Evolutionary conservation across 2,113 vertebrate genomes (phyloP), one percentile per base, ranked within the genome.

Genomic region (Perca flavescens): DNA sequence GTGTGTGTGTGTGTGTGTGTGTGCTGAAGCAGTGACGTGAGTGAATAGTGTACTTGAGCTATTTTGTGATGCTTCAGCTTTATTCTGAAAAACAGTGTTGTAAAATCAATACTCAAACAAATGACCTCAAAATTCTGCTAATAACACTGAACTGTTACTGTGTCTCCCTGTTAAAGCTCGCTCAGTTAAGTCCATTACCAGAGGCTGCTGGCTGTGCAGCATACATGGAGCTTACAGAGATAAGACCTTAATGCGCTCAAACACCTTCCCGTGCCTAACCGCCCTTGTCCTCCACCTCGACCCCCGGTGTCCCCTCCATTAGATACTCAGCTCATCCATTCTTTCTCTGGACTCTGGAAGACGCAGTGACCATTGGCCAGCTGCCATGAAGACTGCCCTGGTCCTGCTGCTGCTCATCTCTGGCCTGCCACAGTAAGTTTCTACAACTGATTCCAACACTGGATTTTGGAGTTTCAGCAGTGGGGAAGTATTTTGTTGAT

Each of bases 401-500:
- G 81, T 82, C 72, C 79, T 95, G 81, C 91, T 95, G 80, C 67
- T 96, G 36, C 3, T 97, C 71, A 49, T 94, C 0, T 68, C 83
- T 96, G 89, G 91, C 93, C 3, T 83, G 79, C 74, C 88, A 93
- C 87, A 84, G 96, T 97, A 91, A 96, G 96, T 97, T 57, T 66
- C 17, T 10, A n/a, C n/a, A 46, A 22, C 16, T 31, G 6, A 64
- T 6, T 50, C 28, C 43, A 47, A 63, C 16, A 15, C 19, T 61
- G 22, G 15, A 22, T 56, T 62, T 71, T 9, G 31, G 62, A 15
- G 21, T 67, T 63, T 77, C 10, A 6, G 49, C 3, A 57, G 8
- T 19, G 13, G n/a, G 40, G 3, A 9, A 74, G 22, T 8, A 25
- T 66, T 62, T n/a, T 22, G 14, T 54, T 52, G 0, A 64, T 72